Base-by-base conservation (phyloP, 1,140 invertebrate species). In the Hycleus phaleratus region DNA sequence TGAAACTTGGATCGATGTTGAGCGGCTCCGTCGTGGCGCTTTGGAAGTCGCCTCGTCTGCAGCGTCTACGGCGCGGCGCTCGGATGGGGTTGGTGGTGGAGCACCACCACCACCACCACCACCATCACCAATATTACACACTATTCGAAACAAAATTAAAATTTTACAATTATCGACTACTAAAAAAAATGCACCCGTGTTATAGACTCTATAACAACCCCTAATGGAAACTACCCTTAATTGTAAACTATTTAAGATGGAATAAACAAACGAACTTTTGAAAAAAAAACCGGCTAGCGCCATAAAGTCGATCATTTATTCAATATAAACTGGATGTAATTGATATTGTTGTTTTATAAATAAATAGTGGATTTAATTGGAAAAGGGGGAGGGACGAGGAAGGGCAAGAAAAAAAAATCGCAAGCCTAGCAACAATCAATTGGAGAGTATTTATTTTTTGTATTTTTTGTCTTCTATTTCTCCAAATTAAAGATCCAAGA, bases 21-120 rank as follows among this genome's bases (percentile, higher is more conserved):
- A 52, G 24, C 49, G 49, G 49, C 56, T 58, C 54, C 54, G 62
- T 56, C 56, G 64, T 43, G 58, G 42, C 58, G 51, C 45, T 51
- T 39, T 45, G 44, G 51, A 59, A 59, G 56, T 53, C 56, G 56
- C 48, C 56, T 46, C 56, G 56, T 58, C 56, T 58, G 49, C 48
- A 49, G 44, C 46, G 51, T 53, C 51, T 53, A 53, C 51, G 46
- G 51, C 32, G 32, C 51, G 46, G 51, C 32, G 32, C 7, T 32
- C 7, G 32, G 32, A 32, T 32, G 25, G 46, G 32, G 32, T 5
- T 32, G 25, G 46, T 48, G 46, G 38, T 46, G 25, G 45, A 46
- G 45, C 45, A 46, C 10, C 26, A 48, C 26, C 46, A 26, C 12
- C 12, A 32, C 26, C 26, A 32, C 26, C 26, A 32, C 32, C 32